Base-by-base conservation (phyloP, 2,888 invertebrate species). In the Campoplex capitator region DNA sequence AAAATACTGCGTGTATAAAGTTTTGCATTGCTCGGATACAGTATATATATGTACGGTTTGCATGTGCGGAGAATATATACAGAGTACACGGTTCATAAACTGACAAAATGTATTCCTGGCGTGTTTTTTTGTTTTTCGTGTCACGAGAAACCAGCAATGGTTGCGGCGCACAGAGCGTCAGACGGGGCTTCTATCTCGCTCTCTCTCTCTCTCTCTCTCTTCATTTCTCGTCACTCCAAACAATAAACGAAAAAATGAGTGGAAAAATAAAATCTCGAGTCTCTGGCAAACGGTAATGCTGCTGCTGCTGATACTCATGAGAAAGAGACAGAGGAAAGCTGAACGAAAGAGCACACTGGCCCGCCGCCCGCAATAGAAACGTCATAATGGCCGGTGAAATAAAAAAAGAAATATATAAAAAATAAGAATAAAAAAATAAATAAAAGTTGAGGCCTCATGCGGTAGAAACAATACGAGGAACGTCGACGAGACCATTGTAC, bases 401-500 rank as follows among this genome's bases (percentile, higher is more conserved):
- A 78, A 74, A 74, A 78, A 65, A 82, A 77, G 74, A 85, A 75
- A 56, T 23, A 54, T 48, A 42, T 38, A 68, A 65, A 77, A 80
- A 51, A 68, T 62, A 77, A 80, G 38, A 23, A 56, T 23, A 23
- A 78, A 74, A 77, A 80, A 51, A 68, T 62, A 77, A 80, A 23
- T 48, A 86, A 84, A 86, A 82, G 81, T 80, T 35, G 85, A 83
- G 83, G 81, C 88, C 91, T 89, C 89, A 86, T 91, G 90, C 88
- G 88, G 89, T 85, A 88, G 92, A 91, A 91, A 92, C 91, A 91
- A 92, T 90, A 89, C 91, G 88, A 88, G 88, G 88, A 82, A 90
- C 88, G 88, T 88, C 89, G 90, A 89, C 89, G 86, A 88, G 88
- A 88, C 90, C 89, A 91, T 92, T 92, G 90, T 92, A 89, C 91